Evolutionary conservation across 2,888 invertebrate species (phyloP), one percentile per base, ranked within the genome.

Genomic region (Agrochola lychnidis): DNA sequence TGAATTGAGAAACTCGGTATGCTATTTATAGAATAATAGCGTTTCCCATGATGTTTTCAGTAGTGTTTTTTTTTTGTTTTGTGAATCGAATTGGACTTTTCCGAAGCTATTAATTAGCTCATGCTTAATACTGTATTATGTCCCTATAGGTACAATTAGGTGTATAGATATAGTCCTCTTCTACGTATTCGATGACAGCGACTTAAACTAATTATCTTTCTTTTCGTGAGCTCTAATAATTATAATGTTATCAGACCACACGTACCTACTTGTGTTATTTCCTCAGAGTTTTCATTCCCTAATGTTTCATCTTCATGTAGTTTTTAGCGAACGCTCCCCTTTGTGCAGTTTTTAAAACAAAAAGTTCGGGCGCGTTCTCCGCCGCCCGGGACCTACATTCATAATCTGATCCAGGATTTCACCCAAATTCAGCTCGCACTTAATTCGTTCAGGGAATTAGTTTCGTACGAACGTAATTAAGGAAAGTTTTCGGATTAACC

Each of bases 401-500:
- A 93, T 94, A 94, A 94, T 93, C 94, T 90, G 92, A 89, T 90
- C 89, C 90, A 88, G 90, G 93, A 93, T 93, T 94, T 93, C 93
- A 91, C 91, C 93, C 92, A 94, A 93, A 95, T 94, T 93, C 91
- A 91, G 91, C 88, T 92, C 87, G 84, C 91, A 91, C 93, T 93
- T 95, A 95, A 95, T 96, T 94, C 94, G 95, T 93, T 95, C 90
- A 89, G 96, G 96, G 96, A 96, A 94, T 93, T 95, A 95, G 94
- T 95, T 95, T 91, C 90, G 91, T 93, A 93, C 93, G 93, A 93
- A 94, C 92, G 93, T 95, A 96, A 96, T 96, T 96, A 96, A 93
- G 93, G 92, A 94, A 96, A 96, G 92, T 96, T 96, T 96, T 95
- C 92, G 93, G 94, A 96, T 96, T 96, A 96, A 94, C 92, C 90